Base-by-base conservation (phyloP, 2,888 invertebrate genomes). In the Ichneumoninae sp. region DNA sequence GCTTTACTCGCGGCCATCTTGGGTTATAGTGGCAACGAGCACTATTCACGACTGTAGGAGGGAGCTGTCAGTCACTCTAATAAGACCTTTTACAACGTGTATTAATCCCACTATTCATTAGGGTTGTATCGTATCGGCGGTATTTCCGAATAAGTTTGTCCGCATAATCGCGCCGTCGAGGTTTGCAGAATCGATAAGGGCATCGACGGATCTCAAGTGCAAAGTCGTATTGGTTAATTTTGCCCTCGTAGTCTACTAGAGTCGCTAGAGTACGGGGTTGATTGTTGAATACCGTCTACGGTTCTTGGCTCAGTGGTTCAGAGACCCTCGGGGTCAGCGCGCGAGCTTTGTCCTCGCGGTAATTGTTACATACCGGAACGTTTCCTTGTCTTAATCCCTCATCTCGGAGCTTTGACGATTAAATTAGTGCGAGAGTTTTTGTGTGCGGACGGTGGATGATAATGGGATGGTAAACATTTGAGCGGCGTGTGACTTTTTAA, bases 1-100 rank as follows among this genome's bases (percentile, higher is more conserved):
- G 81, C 70, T 83, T 77, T 68, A 6, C 52, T 65, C 30, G 77
- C 85, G 84, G 87, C 87, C 87, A 87, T 87, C 81, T 87, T 87
- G 86, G 80, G 40, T 75, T 66, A 75, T 80, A 83, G 82, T 83
- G 52, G 80, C 76, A 62, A 54, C 71, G 19, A 26, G 62, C 79
- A 74, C 66, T 47, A 83, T 82, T 65, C 76, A 80, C 66, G 70
- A 72, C 71, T 69, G 75, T 72, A 81, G 84, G 86, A 85, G 86
- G 85, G 86, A 86, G 84, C 87, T 86, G 87, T 87, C 87, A 87
- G 86, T 85, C 83, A 69, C 57, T 81, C 76, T 54, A 77, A 44
- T 62, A 65, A 36, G 60, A 54, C 44, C 77, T 80, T 70, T 65
- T 69, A 22, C 72, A 72, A 72, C 79, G 65, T 79, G 52, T 82